Evolutionary conservation across 2,888 invertebrate species (phyloP).

Genomic region (Exocentrus adspersus): DNA sequence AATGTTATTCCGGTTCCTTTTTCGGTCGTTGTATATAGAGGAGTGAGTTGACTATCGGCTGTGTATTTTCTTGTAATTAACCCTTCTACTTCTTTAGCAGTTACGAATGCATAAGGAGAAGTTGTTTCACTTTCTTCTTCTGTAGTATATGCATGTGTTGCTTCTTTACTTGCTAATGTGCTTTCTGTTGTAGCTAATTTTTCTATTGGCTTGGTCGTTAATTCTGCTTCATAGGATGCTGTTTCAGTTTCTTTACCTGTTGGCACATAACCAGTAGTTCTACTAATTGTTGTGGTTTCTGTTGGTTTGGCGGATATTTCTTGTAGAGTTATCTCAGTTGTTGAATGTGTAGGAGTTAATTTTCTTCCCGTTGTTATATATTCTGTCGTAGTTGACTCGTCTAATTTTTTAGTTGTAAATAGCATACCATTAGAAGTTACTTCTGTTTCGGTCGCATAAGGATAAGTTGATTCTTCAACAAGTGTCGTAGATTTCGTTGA

Average conservation of each 20-base stretch:
- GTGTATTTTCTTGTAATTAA: constrained; percentile 9
- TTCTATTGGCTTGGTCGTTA: constrained; percentile 33
- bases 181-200: constrained; percentile 27
- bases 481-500: constrained; percentile 15
- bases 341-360: background rate
- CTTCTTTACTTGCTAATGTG: background rate
- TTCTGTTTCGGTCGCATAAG: background rate
- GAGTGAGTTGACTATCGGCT: background rate
- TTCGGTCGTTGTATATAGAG: background rate
- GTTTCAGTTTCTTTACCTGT: constrained; percentile 14
- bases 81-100: background rate
- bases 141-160: background rate
- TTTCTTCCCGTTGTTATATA: background rate
- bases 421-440: background rate
- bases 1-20: background rate
- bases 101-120: background rate
- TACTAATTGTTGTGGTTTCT: background rate
- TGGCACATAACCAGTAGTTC: background rate
- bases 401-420: background rate
- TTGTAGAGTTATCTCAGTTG: too few relatives aligned
- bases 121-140: constrained; percentile 20
- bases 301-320: too few relatives aligned
- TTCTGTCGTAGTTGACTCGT: constrained; percentile 12
- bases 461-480: background rate
- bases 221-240: constrained; percentile 26